These are phyloP conservation scores for Ellobium chinense DNA, from an alignment of 2,888 invertebrate species.

Conservation along the genomic window DNA sequence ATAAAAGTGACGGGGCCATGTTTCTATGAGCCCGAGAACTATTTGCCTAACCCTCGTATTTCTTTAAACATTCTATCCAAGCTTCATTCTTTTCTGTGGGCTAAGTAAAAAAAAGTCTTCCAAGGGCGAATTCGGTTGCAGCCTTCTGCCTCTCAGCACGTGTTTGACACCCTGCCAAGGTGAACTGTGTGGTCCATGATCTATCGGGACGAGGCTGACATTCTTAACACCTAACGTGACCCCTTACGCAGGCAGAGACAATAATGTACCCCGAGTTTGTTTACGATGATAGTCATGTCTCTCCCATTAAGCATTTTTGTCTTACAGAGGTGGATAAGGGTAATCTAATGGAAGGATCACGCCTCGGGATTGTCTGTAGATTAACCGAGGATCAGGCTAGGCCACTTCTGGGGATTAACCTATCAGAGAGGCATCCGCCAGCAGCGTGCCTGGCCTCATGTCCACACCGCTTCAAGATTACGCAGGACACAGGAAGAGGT, in stretches of 20 bases:
- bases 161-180: background rate
- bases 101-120: too few relatives aligned
- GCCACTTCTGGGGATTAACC: background rate
- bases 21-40: too few relatives aligned
- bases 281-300: background rate
- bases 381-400: background rate
- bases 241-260: background rate
- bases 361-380: background rate
- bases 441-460: background rate
- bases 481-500: too few relatives aligned
- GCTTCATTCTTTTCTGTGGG: background rate
- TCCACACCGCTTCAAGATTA: too few relatives aligned
- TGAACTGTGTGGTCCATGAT: background rate
- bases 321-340: background rate
- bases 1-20: too few relatives aligned
- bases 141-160: background rate
- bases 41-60: background rate
- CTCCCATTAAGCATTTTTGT: background rate
- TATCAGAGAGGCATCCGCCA: background rate
- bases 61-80: background rate
- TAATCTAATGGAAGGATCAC: background rate
- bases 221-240: background rate
- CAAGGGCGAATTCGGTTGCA: background rate
- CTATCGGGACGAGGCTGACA: background rate
- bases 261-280: too few relatives aligned